These are phyloP conservation scores for Tribolium madens DNA, from an alignment of 1,140 invertebrate species.

Conservation along the genomic window DNA sequence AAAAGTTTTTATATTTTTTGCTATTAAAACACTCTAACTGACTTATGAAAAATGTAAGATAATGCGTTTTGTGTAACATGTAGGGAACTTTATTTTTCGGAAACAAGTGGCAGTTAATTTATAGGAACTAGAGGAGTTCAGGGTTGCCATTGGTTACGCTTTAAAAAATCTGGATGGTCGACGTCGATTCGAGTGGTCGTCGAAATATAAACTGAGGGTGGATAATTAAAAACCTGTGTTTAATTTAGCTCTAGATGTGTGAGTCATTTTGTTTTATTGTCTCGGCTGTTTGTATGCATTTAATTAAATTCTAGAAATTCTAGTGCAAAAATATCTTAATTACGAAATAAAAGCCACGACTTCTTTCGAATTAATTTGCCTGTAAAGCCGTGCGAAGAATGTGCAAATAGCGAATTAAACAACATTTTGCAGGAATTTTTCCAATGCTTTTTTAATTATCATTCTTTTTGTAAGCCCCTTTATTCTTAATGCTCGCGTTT, in stretches of 20 bases:
- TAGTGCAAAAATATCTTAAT: conserved; percentile 49
- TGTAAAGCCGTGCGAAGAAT: conserved; percentile 9
- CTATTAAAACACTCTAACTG: conserved; percentile 36
- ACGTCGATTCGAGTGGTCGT: conserved; percentile 19
- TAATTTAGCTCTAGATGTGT: conserved; percentile 41
- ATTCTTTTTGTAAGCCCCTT: not conserved
- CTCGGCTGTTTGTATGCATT: conserved; percentile 37
- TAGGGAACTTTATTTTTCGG: conserved; percentile 35
- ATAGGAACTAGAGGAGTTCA: conserved; percentile 28
- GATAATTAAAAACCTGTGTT: conserved; percentile 47
- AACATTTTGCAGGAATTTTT: conserved; percentile 16
- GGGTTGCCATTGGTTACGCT: conserved; percentile 32
- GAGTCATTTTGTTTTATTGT: conserved; percentile 46
- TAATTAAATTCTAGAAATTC: conserved; percentile 49
- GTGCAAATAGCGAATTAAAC: conserved; percentile 18
- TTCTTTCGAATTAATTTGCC: conserved; percentile 34
- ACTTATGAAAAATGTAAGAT: conserved; percentile 43
- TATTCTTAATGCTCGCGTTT: no score
- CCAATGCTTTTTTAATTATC: conserved; percentile 23
- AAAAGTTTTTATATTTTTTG: conserved; percentile 31
- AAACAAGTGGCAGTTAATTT: conserved; percentile 37
- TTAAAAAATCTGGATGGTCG: conserved; percentile 17
- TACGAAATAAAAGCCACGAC: conserved; percentile 30
- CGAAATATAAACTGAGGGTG: conserved; percentile 43
- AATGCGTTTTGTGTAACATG: conserved; percentile 19